phyloP scores from a whole-genome alignment of 2,888 invertebrate species.

The Drosophila lacicola region DNA sequence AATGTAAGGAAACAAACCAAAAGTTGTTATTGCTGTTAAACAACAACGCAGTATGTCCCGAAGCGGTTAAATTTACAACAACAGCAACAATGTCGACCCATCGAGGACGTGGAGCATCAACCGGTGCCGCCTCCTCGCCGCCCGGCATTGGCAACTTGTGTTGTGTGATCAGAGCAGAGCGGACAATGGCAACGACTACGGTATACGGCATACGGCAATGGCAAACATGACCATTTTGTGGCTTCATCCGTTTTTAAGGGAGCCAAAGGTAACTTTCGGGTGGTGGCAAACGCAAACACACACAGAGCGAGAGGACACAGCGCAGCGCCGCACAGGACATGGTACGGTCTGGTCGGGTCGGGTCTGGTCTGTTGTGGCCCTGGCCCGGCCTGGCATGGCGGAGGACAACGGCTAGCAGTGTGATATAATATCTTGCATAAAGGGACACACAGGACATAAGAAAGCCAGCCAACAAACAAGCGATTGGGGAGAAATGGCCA shows the following conservation, averaged over 20 bases:
- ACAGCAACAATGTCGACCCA: constrained; percentile 67
- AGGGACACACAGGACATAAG: constrained; percentile 78
- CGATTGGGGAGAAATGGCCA: constrained; percentile 65
- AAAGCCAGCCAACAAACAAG: constrained; percentile 77
- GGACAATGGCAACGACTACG: constrained; percentile 46
- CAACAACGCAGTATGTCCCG: constrained; percentile 82
- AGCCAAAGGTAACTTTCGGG: constrained; percentile 75
- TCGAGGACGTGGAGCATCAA: constrained; percentile 34
- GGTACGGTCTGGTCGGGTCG: constrained; percentile 20
- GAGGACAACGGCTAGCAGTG: constrained; percentile 70
- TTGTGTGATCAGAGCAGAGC: constrained; percentile 33
- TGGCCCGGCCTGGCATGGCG: constrained; percentile 9
- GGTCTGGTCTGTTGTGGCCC: constrained; percentile 4
- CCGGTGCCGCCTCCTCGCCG: constrained; percentile 38
- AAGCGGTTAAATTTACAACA: constrained; percentile 83
- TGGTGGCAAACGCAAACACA: constrained; percentile 62
- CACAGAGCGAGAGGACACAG: constrained; percentile 52
- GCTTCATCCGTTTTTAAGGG: constrained; percentile 58
- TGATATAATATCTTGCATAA: constrained; percentile 79
- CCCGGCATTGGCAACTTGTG: constrained; percentile 24
- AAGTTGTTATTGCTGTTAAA: constrained; percentile 78
- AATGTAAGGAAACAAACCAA: constrained; percentile 82
- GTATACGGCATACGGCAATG: constrained; percentile 48
- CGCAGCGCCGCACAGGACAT: constrained; percentile 40
- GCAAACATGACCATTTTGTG: constrained; percentile 80